phyloP scores from a whole-genome alignment of 2,888 invertebrate species.

The Lomographa bimaculata region DNA sequence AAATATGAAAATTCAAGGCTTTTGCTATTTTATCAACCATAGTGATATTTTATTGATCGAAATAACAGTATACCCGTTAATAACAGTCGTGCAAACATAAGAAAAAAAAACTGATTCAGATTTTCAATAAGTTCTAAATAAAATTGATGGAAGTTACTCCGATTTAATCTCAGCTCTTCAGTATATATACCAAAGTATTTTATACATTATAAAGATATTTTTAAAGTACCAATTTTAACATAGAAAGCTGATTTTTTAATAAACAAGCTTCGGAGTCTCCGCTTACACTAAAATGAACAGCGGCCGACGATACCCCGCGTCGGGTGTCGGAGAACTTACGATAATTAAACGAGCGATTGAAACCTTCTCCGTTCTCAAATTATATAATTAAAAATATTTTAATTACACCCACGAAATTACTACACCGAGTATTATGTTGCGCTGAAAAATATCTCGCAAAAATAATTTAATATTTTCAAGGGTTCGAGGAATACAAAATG shows the following conservation, averaged over 20 bases:
- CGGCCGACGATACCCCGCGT: constrained; percentile 45
- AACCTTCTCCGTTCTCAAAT: constrained; percentile 63
- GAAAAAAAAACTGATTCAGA: too few species aligned
- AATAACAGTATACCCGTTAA: too few species aligned
- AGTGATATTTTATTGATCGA: too few species aligned
- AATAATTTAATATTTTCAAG: constrained; percentile 14
- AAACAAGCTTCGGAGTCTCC: constrained; percentile 47
- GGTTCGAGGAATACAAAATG: constrained; percentile 1
- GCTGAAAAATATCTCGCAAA: constrained; percentile 35
- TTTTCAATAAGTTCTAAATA: too few species aligned
- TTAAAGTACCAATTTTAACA: constrained; percentile 12
- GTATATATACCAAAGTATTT: too few species aligned
- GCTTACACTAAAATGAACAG: constrained; percentile 63
- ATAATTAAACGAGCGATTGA: constrained; percentile 66
- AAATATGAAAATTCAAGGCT: too few species aligned
- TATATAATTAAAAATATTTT: constrained; percentile 67
- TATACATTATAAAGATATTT: too few species aligned
- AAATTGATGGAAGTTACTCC: too few species aligned
- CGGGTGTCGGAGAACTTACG: constrained; percentile 59
- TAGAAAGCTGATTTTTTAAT: constrained; percentile 38
- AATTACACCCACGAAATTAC: constrained; percentile 52
- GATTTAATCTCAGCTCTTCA: too few species aligned
- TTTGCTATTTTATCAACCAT: too few species aligned
- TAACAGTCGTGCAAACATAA: too few species aligned
- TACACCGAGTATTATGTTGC: constrained; percentile 33